A percentile compares a stretch with the other conserved stretches of the same genome.
These are phyloP conservation scores for Sipha maydis DNA, from an alignment of 2,888 invertebrate species.

Conservation along the genomic window DNA sequence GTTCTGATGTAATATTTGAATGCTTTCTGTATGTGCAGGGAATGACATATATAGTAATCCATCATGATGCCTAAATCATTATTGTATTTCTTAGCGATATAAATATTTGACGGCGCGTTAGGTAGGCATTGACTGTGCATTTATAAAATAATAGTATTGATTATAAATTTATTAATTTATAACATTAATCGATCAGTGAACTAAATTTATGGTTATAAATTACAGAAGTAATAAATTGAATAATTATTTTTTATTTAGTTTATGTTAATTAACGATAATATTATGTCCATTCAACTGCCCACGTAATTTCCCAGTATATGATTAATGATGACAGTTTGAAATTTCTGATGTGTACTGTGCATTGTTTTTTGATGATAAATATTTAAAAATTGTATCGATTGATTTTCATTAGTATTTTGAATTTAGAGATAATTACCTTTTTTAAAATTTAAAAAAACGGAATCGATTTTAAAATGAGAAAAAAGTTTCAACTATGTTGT, in stretches of 20 bases:
- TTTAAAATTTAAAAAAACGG: neutral
- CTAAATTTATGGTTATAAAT: neutral
- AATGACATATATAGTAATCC: too few relatives aligned
- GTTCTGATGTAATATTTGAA: too few relatives aligned
- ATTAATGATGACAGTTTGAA: slow-evolving; percentile 40
- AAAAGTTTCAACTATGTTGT: neutral
- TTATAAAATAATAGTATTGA: neutral
- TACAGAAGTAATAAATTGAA: neutral
- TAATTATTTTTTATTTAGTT: neutral
- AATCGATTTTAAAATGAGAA: neutral
- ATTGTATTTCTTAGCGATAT: too few relatives aligned
- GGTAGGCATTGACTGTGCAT: slow-evolving; percentile 14
- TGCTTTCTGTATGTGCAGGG: too few relatives aligned
- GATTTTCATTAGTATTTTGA: too few relatives aligned
- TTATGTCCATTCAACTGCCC: neutral
- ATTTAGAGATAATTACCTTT: too few relatives aligned
- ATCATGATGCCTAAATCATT: too few relatives aligned
- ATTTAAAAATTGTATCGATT: neutral
- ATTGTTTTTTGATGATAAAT: slow-evolving; percentile 24
- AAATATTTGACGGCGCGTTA: neutral
- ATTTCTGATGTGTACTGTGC: neutral
- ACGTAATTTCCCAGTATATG: slow-evolving; percentile 7
- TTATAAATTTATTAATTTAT: neutral
- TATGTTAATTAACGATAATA: slow-evolving; percentile 12
- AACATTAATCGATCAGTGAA: neutral